Percentiles rank a stretch among this genome's conserved stretches.
Conservation (phyloP, 2,113 vertebrate species). For the Apeltes quadracus region DNA sequence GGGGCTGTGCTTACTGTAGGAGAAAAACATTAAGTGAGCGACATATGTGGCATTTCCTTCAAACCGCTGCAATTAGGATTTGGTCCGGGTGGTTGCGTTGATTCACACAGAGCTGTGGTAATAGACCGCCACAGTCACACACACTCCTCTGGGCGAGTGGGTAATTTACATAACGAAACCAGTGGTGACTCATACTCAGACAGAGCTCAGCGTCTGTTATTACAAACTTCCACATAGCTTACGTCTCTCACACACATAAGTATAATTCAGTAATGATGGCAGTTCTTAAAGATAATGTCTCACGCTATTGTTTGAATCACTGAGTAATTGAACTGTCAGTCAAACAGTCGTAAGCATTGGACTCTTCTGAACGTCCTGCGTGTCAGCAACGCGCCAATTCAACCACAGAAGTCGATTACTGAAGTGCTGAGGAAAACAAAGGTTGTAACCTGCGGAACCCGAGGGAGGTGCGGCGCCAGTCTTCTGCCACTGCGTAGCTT, state of each 20-base stretch:
- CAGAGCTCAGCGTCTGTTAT: constrained; percentile 27
- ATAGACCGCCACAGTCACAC: constrained; percentile 40
- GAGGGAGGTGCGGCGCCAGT: constrained; percentile 93
- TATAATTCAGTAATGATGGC: not conserved
- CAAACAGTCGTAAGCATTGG: not conserved
- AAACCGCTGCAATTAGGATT: constrained; percentile 54
- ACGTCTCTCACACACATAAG: not conserved
- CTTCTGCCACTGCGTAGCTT: constrained; percentile 96
- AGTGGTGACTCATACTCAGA: constrained; percentile 60
- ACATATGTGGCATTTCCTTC: constrained; percentile 25
- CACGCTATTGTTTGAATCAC: not conserved
- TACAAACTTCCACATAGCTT: constrained; percentile 19
- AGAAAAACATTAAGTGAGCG: constrained; percentile 21
- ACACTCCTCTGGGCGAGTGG: constrained; percentile 38
- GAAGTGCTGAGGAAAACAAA: constrained; percentile 12
- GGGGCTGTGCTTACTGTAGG: constrained; percentile 95
- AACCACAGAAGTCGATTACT: constrained; percentile 12
- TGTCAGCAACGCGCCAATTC: constrained; percentile 32
- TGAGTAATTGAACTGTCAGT: constrained; percentile 2
- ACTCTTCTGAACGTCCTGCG: not conserved
- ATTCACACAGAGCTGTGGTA: constrained; percentile 54
- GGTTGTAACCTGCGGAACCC: constrained; percentile 89
- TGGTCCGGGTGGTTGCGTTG: constrained; percentile 34
- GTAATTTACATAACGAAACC: constrained; percentile 60
- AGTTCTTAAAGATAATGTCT: not conserved